Evolutionary conservation across 2,113 vertebrate genomes (phyloP), one percentile per base, ranked within the genome.

Genomic region (Cricetomys ansorgei): DNA sequence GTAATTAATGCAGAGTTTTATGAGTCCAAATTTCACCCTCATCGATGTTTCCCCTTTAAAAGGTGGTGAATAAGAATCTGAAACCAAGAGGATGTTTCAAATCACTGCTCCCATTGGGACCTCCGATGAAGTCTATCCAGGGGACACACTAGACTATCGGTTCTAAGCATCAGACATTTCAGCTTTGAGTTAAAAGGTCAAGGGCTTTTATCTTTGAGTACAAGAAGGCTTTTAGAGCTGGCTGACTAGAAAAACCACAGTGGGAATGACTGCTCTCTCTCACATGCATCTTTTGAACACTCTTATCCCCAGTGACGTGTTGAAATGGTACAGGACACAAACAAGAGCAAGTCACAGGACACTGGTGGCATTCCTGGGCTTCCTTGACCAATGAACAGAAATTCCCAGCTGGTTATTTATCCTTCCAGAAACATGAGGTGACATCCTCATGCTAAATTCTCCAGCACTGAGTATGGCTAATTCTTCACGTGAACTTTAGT

Each of bases 1-100:
- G 34, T 88, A 96, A 96, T 98, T 97, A 96, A 97, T 96, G 91
- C 96, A 97, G 77, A 89, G 19, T 94, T 98, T 97, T 91, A 92
- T 57, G 64, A 92, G 50, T 94, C 79, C 70, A 73, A 5, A 92
- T 97, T 97, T 97, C 96, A 88, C 43, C 77, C 69, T 31, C 79
- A 25, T 1, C 0, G 48, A 91, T 91, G 94, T 69, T 95, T 93
- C 64, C 57, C 27, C 62, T 93, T 93, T 75, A 27, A 89, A 86
- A 37, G 21, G 3, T 89, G 64, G 70, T 70, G 83, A 97, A 83
- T 23, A 81, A 95, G 96, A 97, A 97, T 45, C 88, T 70, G 17
- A 97, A 85, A 88, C 92, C 96, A 67, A 96, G 73, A 97, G 89
- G 9, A 69, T 97, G 62, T 40, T 37, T 50, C 83, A 57, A 75